These are phyloP conservation scores for Pachypanchax playfairii DNA, from an alignment of 2,113 vertebrate genomes.

Conservation along the genomic window DNA sequence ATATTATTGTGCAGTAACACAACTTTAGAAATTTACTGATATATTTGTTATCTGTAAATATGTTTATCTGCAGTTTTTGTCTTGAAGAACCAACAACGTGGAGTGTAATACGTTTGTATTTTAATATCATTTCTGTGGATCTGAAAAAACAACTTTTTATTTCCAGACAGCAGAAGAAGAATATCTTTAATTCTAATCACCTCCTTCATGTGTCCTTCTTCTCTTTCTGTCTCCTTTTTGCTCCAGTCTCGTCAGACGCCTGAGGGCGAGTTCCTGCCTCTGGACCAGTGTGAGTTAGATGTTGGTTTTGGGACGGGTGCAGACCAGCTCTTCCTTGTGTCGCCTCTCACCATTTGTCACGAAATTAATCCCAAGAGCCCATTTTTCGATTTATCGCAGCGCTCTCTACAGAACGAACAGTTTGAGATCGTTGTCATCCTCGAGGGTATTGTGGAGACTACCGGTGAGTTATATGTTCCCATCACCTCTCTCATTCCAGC, in stretches of 20 bases:
- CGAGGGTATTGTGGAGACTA: conserved; percentile 91
- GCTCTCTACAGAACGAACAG: conserved; percentile 86
- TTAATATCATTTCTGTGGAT: no score
- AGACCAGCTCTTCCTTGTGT: conserved; percentile 91
- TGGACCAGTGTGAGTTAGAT: conserved; percentile 90
- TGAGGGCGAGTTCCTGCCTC: conserved; percentile 89
- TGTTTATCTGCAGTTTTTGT: no score
- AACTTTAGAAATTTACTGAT: no score
- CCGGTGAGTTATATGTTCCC: conserved; percentile 74
- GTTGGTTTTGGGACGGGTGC: conserved; percentile 91
- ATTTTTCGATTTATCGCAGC: conserved; percentile 87
- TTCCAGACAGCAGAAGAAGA: no score
- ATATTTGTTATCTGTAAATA: no score
- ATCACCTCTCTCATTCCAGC: not conserved
- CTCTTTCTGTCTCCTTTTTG: not conserved
- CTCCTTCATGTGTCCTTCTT: conserved; percentile 9
- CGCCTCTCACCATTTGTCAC: conserved; percentile 90
- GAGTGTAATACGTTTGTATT: no score
- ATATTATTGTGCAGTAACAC: no score
- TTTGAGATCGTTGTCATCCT: conserved; percentile 93
- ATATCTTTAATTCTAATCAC: not conserved
- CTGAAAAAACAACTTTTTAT: no score
- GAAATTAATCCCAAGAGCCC: conserved; percentile 90
- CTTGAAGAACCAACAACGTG: no score
- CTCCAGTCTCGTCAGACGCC: conserved; percentile 89